Evolutionary conservation across 92 coral and sea anemone species (phyloP).

Genomic region (Phenganax subtilis): DNA sequence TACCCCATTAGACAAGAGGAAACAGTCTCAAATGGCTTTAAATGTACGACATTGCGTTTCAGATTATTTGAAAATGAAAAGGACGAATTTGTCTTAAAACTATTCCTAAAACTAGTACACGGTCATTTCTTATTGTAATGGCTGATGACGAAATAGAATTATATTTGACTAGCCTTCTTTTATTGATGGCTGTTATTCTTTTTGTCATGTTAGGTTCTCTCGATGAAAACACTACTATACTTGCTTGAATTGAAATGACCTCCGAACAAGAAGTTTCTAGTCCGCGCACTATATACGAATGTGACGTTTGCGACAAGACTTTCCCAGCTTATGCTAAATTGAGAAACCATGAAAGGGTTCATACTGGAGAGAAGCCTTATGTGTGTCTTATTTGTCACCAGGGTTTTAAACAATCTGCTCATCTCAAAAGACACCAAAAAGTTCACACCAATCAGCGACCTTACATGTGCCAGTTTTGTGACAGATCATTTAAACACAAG

Average conservation of each 20-base stretch:
- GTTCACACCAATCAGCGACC: conserved; percentile 16
- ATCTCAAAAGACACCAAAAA: conserved; percentile 11
- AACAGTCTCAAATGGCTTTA: too few relatives aligned
- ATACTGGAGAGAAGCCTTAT: conserved; percentile 15
- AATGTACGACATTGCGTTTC: too few relatives aligned
- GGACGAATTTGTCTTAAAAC: too few relatives aligned
- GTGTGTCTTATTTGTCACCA: conserved; percentile 10
- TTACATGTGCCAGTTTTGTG: background rate
- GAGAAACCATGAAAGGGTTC: conserved; percentile 9
- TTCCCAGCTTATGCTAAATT: conserved; percentile 17
- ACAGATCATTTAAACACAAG: conserved; percentile 16
- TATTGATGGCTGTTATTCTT: too few relatives aligned
- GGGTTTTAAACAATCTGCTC: conserved; percentile 6
- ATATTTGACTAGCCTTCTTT: too few relatives aligned
- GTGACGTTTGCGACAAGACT: background rate
- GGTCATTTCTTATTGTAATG: too few relatives aligned
- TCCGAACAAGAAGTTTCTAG: conserved; percentile 9
- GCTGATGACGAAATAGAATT: too few relatives aligned
- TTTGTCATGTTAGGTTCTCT: too few relatives aligned
- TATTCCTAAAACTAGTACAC: too few relatives aligned
- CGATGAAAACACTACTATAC: too few relatives aligned
- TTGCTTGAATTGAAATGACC: background rate
- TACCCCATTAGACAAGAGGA: too few relatives aligned
- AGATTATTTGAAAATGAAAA: too few relatives aligned
- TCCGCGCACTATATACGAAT: conserved; percentile 11